Percentiles rank a stretch among this genome's conserved stretches.
Conservation (phyloP, 2,888 invertebrate species). For the Agrotis exclamationis region DNA sequence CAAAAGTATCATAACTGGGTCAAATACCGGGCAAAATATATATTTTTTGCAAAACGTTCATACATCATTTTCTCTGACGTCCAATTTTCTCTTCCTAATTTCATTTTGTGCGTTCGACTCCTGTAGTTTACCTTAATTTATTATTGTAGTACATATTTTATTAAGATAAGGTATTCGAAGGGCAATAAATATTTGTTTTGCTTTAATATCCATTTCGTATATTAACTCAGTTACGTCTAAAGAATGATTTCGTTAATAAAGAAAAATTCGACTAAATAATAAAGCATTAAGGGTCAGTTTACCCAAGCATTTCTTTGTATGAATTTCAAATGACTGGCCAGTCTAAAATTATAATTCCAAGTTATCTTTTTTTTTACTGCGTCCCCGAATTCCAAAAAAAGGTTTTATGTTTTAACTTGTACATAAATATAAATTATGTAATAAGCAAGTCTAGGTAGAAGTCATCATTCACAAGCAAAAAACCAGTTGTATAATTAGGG, state of each 20-base stretch:
- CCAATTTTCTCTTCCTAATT: constrained; percentile 81
- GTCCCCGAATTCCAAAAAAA: too few species aligned
- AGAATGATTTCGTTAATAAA: neutral
- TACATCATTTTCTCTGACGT: constrained; percentile 86
- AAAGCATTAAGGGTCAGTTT: neutral
- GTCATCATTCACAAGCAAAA: constrained; percentile 32
- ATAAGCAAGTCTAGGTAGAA: neutral
- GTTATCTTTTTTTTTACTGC: too few species aligned
- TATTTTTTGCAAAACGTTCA: constrained; percentile 76
- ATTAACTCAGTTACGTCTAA: neutral
- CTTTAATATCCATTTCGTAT: neutral
- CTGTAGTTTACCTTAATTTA: constrained; percentile 65
- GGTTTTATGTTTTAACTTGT: neutral
- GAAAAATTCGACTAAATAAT: neutral
- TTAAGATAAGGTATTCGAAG: constrained; percentile 16
- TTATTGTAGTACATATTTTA: constrained; percentile 37
- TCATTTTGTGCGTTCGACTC: constrained; percentile 68
- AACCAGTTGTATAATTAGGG: constrained; percentile 41
- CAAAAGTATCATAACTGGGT: constrained; percentile 80
- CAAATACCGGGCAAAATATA: constrained; percentile 64
- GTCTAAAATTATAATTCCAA: neutral
- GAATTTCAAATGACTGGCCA: neutral
- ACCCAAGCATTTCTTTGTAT: neutral
- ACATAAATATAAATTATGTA: neutral
- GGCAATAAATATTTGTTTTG: neutral